Evolutionary conservation across 1,140 invertebrate genomes (phyloP).

Genomic region (Rhysida immarginata): DNA sequence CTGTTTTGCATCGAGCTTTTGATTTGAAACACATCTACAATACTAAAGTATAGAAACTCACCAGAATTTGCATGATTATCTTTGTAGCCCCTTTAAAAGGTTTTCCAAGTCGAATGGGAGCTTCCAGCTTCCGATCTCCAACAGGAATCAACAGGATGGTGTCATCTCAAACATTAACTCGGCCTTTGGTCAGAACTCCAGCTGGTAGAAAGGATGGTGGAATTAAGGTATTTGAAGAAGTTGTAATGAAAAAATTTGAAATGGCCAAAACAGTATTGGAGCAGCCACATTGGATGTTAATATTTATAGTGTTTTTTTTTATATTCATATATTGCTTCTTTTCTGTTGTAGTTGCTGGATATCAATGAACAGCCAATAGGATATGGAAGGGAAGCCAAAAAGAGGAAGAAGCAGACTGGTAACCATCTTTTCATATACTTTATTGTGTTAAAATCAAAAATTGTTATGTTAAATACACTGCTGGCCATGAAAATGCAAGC

Average conservation of each 20-base stretch:
- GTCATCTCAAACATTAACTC: conserved; percentile 24
- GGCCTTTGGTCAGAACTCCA: conserved; percentile 28
- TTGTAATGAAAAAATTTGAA: not conserved
- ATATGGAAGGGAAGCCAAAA: conserved; percentile 41
- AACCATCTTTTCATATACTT: not conserved
- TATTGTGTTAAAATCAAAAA: too few species aligned
- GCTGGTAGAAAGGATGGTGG: conserved; percentile 65
- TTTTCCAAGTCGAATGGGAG: conserved; percentile 61
- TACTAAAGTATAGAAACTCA: too few species aligned
- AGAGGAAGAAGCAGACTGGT: conserved; percentile 34
- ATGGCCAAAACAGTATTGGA: not conserved
- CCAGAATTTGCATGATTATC: too few species aligned
- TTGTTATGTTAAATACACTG: too few species aligned
- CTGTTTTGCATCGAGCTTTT: too few species aligned
- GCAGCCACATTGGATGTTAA: too few species aligned
- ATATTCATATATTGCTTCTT: too few species aligned
- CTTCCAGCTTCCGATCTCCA: conserved; percentile 42
- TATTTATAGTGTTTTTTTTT: too few species aligned
- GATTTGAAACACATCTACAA: too few species aligned
- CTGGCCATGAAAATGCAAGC: too few species aligned
- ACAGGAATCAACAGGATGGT: conserved; percentile 32
- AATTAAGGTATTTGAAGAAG: conserved; percentile 34
- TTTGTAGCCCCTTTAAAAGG: conserved; percentile 68
- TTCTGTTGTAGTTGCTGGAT: conserved; percentile 78
- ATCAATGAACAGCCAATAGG: conserved; percentile 77